These are phyloP conservation scores for Hirtodrosophila cameraria DNA, from an alignment of 2,888 invertebrate species.

Conservation along the genomic window DNA sequence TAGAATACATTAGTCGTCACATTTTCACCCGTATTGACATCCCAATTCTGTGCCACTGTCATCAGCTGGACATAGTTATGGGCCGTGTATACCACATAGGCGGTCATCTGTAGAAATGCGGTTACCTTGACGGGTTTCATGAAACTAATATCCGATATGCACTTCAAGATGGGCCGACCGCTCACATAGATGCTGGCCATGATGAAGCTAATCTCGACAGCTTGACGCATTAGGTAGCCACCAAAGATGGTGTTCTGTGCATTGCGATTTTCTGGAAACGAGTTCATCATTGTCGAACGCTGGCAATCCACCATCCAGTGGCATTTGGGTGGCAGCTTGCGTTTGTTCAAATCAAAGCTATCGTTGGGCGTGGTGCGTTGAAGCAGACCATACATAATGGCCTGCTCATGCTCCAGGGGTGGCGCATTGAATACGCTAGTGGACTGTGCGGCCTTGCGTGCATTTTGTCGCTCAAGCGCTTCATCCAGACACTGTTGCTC, in stretches of 20 bases:
- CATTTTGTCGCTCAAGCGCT: conserved; percentile 86
- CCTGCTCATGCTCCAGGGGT: conserved; percentile 88
- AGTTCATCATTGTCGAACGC: conserved; percentile 86
- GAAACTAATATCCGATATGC: conserved; percentile 90
- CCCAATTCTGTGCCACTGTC: conserved; percentile 87
- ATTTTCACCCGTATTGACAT: conserved; percentile 67
- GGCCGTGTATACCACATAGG: conserved; percentile 86
- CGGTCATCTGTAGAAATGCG: conserved; percentile 88
- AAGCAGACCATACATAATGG: conserved; percentile 88
- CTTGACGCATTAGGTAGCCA: conserved; percentile 91
- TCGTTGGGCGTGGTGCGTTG: conserved; percentile 86
- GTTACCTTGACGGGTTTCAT: conserved; percentile 89
- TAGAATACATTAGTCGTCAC: conserved; percentile 89
- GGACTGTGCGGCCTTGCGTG: conserved; percentile 84
- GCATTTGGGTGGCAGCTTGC: conserved; percentile 85
- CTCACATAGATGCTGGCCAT: conserved; percentile 87
- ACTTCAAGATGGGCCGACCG: conserved; percentile 85
- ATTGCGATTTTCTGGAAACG: conserved; percentile 89
- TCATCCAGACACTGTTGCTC: conserved; percentile 86
- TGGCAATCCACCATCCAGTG: conserved; percentile 87
- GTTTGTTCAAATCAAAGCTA: conserved; percentile 84
- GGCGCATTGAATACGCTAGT: conserved; percentile 87
- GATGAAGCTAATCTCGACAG: conserved; percentile 89
- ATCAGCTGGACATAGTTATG: conserved; percentile 87
- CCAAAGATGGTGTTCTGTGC: conserved; percentile 91